Evolutionary conservation across 2,888 invertebrate genomes (phyloP).

Genomic region (Nomada fabriciana): DNA sequence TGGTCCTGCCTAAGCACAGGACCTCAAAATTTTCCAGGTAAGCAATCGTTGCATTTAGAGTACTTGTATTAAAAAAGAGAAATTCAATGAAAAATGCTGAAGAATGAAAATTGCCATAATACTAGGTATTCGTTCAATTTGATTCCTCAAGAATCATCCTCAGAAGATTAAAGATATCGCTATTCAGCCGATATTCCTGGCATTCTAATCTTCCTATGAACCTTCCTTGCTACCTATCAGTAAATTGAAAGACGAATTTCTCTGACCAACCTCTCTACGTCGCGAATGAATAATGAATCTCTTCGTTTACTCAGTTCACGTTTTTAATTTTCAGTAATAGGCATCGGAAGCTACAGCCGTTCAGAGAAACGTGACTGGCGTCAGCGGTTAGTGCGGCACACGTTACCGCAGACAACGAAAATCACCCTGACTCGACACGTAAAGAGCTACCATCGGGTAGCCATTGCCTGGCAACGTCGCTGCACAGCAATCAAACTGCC

Average conservation of each 20-base stretch:
- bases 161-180: too few relatives aligned
- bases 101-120: too few relatives aligned
- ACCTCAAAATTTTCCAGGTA: conserved; percentile 95
- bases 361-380: conserved; percentile 97
- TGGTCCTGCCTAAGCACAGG: conserved; percentile 86
- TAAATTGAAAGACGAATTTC: too few relatives aligned
- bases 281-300: too few relatives aligned
- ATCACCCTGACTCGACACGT: conserved; percentile 83
- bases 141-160: too few relatives aligned
- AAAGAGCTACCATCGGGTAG: conserved; percentile 79
- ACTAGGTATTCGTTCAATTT: too few relatives aligned
- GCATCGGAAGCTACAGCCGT: conserved; percentile 98
- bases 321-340: conserved; percentile 89
- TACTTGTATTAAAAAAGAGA: background rate
- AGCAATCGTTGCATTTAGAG: background rate
- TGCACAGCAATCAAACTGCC: conserved; percentile 80
- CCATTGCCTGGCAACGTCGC: conserved; percentile 75
- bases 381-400: conserved; percentile 81
- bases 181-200: too few relatives aligned
- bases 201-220: too few relatives aligned
- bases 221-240: too few relatives aligned
- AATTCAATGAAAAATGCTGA: too few relatives aligned
- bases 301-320: background rate
- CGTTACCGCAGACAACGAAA: conserved; percentile 80
- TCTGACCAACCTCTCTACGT: background rate